Base-by-base conservation (phyloP, 2,113 vertebrate species). In the Eclectus roratus region DNA sequence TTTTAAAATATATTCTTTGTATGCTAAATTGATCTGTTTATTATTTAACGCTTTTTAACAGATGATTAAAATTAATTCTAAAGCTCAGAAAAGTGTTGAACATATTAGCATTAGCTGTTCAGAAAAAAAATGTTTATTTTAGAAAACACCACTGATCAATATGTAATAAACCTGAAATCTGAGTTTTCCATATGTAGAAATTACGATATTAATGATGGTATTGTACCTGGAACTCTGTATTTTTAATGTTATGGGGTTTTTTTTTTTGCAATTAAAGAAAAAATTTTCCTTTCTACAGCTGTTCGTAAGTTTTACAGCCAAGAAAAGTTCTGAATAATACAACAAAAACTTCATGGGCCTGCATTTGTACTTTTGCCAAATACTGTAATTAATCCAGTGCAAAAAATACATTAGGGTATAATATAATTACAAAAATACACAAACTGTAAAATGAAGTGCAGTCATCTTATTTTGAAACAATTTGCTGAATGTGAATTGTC, bases 361-460 rank as follows among this genome's bases (percentile, higher is more conserved):
- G 28, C 47, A 27, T 82, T 77, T 90, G 5, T 94, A 68, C 68
- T 77, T 70, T 74, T 88, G 61, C 70, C 73, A 74, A 74, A 60
- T 53, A 69, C 55, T 46, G 10, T 81, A 83, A 85, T 85, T 73
- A 85, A 61, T 89, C 74, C 10, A 74, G 60, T 72, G 19, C 33
- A 85, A 91, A 95, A 83, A 81, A 72, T 31, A 28, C 25, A 44
- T 91, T 49, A 56, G 66, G 41, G 60, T 46, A 31, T 82, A 92
- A 91, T 58, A 61, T 82, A 70, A 80, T 83, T 84, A 46, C 46
- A 86, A 85, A 79, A 92, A 94, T 68, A 66, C 15, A 93, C 55
- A 83, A 72, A 88, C 41, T 87, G 12, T 37, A 60, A 92, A 77
- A 78, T 68, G 41, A 89, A 84, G 23, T 91, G 28, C 72, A 83